These are phyloP conservation scores for Lasioglossum calceatum DNA, from an alignment of 2,888 invertebrate genomes.

Conservation along the genomic window DNA sequence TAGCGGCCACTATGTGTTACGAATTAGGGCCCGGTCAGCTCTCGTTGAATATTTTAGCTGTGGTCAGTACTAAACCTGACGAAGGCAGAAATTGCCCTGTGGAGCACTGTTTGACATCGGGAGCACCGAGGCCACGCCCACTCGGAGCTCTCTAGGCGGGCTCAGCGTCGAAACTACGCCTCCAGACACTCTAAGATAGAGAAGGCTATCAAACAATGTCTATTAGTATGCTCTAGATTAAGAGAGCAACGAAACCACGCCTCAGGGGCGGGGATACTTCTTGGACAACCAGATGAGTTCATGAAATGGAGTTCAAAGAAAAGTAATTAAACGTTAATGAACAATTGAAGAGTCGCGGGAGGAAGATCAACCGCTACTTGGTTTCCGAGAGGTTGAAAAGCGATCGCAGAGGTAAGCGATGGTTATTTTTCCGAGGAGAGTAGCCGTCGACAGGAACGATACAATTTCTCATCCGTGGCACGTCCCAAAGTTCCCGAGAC, in stretches of 20 bases:
- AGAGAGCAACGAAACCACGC: not conserved
- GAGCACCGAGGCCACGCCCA: not conserved
- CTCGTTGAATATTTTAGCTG: not conserved
- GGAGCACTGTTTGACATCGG: not conserved
- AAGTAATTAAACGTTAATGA: not conserved
- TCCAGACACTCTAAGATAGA: not conserved
- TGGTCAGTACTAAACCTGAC: too few species aligned
- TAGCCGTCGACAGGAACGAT: conserved; percentile 20
- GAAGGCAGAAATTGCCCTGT: too few species aligned
- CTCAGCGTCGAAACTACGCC: not conserved
- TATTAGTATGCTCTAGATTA: not conserved
- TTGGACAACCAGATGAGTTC: not conserved
- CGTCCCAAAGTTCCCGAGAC: conserved; percentile 44
- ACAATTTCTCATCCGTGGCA: conserved; percentile 61
- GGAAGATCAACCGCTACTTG: not conserved
- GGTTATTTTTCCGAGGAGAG: conserved; percentile 24
- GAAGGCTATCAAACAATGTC: not conserved
- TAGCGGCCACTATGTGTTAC: not conserved
- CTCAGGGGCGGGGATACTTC: not conserved
- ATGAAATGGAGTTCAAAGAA: not conserved
- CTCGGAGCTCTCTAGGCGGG: not conserved
- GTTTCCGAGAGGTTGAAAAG: not conserved
- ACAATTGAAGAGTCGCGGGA: not conserved
- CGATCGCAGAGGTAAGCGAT: not conserved
- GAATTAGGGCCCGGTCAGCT: not conserved